Evolutionary conservation across 1,140 invertebrate genomes (phyloP).

Genomic region (Pinna nobilis): DNA sequence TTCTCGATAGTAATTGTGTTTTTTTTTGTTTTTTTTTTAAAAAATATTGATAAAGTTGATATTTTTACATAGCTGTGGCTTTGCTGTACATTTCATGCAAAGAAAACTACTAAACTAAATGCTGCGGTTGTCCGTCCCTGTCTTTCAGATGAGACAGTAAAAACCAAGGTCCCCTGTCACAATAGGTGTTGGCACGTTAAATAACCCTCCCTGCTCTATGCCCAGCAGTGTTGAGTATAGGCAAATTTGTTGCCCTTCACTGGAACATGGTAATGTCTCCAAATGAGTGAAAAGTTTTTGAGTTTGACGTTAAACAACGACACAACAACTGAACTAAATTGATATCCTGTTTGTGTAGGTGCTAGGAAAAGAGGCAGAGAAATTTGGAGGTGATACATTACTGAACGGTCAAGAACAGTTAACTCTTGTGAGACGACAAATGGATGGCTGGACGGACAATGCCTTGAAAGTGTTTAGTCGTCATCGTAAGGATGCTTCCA

Average conservation of each 20-base stretch:
- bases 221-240: too few relatives aligned
- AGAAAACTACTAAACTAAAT: too few relatives aligned
- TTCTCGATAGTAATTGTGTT: too few relatives aligned
- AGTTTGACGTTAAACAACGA: neutral
- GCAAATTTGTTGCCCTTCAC: neutral
- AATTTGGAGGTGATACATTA: slow-evolving; percentile 69
- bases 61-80: too few relatives aligned
- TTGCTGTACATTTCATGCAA: too few relatives aligned
- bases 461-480: slow-evolving; percentile 68
- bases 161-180: too few relatives aligned
- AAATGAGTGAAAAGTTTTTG: neutral
- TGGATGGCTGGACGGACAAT: slow-evolving; percentile 72
- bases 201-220: too few relatives aligned
- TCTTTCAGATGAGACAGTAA: too few relatives aligned
- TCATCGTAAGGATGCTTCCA: slow-evolving; percentile 60
- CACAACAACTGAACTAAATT: neutral
- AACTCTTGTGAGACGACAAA: slow-evolving; percentile 60
- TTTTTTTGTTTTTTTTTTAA: too few relatives aligned
- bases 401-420: slow-evolving; percentile 67
- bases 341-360: slow-evolving; percentile 44
- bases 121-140: too few relatives aligned
- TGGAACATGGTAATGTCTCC: neutral
- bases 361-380: slow-evolving; percentile 62
- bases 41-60: too few relatives aligned
- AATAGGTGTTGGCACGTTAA: too few relatives aligned